Percentiles rank a stretch among this genome's conserved stretches.
Evolutionary conservation across 2,888 invertebrate species (phyloP).

Genomic region (Brachylomia viminalis): DNA sequence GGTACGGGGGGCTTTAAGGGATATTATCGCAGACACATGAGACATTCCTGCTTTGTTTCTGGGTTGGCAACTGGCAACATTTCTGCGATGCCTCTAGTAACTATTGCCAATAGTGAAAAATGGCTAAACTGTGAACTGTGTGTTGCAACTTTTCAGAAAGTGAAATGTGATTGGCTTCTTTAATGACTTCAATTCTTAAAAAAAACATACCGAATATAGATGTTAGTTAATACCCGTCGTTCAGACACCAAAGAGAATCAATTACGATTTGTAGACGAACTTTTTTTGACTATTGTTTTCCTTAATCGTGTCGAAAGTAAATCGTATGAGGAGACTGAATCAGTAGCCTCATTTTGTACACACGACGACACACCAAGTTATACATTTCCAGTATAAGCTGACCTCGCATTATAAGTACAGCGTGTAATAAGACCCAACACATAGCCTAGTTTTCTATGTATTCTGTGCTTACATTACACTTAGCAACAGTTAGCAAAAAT

Average conservation of each 20-base stretch:
- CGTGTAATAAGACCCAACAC: not conserved
- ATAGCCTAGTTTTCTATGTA: not conserved
- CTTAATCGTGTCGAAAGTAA: slow-evolving; percentile 51
- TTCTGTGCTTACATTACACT: not conserved
- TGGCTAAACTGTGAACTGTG: not conserved
- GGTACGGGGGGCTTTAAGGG: too few species aligned
- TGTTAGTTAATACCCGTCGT: slow-evolving; percentile 42
- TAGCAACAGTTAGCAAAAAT: not conserved
- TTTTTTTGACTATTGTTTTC: slow-evolving; percentile 35
- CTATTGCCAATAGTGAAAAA: not conserved
- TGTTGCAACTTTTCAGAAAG: not conserved
- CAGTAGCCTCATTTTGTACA: slow-evolving; percentile 21
- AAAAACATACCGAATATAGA: slow-evolving; percentile 37
- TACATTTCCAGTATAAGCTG: not conserved
- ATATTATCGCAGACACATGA: not conserved
- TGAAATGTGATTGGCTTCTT: not conserved
- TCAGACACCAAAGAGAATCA: slow-evolving; percentile 32
- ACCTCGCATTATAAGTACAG: not conserved
- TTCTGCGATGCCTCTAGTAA: not conserved
- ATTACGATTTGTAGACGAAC: slow-evolving; percentile 27
- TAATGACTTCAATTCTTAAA: not conserved
- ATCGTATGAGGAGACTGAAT: slow-evolving; percentile 42
- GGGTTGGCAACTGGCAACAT: not conserved
- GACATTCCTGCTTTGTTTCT: not conserved
- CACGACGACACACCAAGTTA: not conserved